Evolutionary conservation across 2,113 vertebrate genomes (phyloP).

Genomic region (Pomatorhinus ruficollis): DNA sequence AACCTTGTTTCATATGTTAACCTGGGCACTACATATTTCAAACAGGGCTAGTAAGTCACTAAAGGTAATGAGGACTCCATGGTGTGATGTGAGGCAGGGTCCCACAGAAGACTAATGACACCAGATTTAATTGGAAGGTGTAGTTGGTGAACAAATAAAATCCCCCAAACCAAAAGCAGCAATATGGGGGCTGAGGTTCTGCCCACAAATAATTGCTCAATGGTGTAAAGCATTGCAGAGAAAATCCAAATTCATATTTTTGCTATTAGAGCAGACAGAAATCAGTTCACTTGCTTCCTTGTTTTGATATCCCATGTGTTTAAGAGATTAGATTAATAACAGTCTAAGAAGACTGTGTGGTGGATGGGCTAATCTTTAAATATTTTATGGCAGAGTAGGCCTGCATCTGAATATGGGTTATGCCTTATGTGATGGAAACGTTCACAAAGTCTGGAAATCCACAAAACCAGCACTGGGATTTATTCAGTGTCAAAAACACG

Average conservation of each 20-base stretch:
- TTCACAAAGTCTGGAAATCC: conserved; percentile 18
- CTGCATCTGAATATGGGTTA: conserved; percentile 60
- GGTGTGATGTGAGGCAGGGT: background rate
- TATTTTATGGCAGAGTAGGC: conserved; percentile 61
- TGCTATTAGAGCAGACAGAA: conserved; percentile 66
- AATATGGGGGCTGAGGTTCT: conserved; percentile 41
- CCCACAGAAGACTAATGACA: conserved; percentile 15
- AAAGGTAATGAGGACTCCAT: background rate
- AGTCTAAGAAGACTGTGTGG: conserved; percentile 63
- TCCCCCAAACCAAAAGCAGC: conserved; percentile 61
- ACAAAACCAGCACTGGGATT: background rate
- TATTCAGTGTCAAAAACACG: background rate
- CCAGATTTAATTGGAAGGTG: conserved; percentile 63
- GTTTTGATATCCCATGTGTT: conserved; percentile 67
- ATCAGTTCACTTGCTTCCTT: conserved; percentile 66
- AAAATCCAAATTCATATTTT: conserved; percentile 66
- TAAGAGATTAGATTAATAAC: conserved; percentile 76
- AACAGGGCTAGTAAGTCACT: background rate
- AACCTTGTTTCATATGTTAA: background rate
- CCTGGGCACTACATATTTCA: background rate
- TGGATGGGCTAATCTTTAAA: conserved; percentile 68
- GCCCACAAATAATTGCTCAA: conserved; percentile 69
- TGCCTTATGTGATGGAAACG: conserved; percentile 21
- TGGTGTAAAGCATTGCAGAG: conserved; percentile 39
- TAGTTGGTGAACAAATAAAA: conserved; percentile 56